phyloP scores from a whole-genome alignment of 1,140 invertebrate species.

The Chymomyza costata region DNA sequence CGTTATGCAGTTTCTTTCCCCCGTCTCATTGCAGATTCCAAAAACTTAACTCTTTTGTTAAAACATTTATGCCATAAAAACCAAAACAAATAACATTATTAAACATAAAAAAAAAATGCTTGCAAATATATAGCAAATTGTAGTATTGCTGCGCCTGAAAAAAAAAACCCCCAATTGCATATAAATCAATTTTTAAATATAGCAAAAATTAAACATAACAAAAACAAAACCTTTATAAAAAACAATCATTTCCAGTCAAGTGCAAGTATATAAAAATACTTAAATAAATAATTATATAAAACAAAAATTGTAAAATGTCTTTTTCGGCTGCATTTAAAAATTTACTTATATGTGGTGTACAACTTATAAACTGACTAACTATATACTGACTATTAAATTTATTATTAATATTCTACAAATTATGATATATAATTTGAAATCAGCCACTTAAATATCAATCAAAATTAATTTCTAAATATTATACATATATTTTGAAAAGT shows the following conservation, averaged over 20 bases:
- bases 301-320: constrained; percentile 27
- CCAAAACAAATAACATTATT: neutral
- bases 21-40: constrained; percentile 11
- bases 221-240: constrained; percentile 36
- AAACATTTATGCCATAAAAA: constrained; percentile 19
- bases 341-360: constrained; percentile 30
- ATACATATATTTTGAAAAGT: too few relatives aligned
- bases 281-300: neutral
- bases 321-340: constrained; percentile 65
- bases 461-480: too few relatives aligned
- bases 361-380: constrained; percentile 58
- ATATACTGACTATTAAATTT: constrained; percentile 67
- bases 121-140: constrained; percentile 44
- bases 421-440: too few relatives aligned
- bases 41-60: constrained; percentile 26
- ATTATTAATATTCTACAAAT: too few relatives aligned
- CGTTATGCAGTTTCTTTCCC: too few relatives aligned
- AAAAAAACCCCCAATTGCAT: constrained; percentile 33
- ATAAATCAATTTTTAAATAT: constrained; percentile 54
- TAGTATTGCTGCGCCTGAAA: constrained; percentile 16
- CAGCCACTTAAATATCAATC: neutral
- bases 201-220: constrained; percentile 40
- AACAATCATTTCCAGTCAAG: constrained; percentile 16
- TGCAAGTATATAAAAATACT: constrained; percentile 27
- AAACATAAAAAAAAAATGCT: constrained; percentile 34